phyloP scores from a whole-genome alignment of 2,797 vertebrate genomes.

The Mormyrops attenuatus region DNA sequence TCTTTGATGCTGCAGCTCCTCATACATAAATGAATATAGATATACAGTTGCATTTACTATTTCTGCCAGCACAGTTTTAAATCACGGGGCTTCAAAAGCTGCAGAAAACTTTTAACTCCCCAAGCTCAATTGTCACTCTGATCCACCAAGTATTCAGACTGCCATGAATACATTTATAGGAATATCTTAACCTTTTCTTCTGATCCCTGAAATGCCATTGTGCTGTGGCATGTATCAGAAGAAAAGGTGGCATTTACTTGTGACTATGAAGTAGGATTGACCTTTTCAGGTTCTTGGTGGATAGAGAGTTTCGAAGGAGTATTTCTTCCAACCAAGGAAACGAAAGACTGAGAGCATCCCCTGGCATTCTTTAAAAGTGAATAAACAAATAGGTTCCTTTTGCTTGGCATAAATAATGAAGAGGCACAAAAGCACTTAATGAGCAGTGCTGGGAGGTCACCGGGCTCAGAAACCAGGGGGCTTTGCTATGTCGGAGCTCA shows the following conservation, averaged over 20 bases:
- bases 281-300: conserved; percentile 61
- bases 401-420: conserved; percentile 28
- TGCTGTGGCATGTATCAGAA: conserved; percentile 70
- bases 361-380: conserved; percentile 14
- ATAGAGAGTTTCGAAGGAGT: conserved; percentile 33
- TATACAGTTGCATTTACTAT: conserved; percentile 18
- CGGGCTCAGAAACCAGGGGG: background rate
- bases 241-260: conserved; percentile 75
- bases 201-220: conserved; percentile 82
- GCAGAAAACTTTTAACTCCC: conserved; percentile 21
- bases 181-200: conserved; percentile 86
- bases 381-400: conserved; percentile 27
- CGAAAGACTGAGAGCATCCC: background rate
- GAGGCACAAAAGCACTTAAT: background rate
- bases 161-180: conserved; percentile 67
- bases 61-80: conserved; percentile 8
- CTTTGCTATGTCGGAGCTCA: background rate
- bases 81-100: conserved; percentile 1
- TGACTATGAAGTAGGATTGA: conserved; percentile 60
- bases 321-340: conserved; percentile 6
- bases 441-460: background rate
- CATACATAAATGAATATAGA: conserved; percentile 25
- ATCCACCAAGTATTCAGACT: conserved; percentile 21
- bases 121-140: conserved; percentile 13
- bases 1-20: conserved; percentile 22